Evolutionary conservation across 2,888 invertebrate species (phyloP).

Genomic region (Philereme vetulata): DNA sequence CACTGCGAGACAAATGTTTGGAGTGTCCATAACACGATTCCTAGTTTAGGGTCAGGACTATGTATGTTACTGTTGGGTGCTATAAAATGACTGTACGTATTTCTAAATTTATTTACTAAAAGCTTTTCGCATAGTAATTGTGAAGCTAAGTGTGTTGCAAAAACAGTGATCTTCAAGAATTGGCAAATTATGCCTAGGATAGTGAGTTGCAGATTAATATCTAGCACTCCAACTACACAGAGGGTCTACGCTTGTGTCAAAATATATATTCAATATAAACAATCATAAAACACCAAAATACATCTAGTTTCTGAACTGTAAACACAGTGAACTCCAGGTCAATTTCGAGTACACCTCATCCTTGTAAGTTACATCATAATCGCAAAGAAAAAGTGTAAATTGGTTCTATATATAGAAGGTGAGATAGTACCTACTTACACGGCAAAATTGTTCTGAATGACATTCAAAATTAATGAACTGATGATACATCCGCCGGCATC

Average conservation of each 20-base stretch:
- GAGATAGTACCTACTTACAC: background rate
- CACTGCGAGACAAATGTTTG: no score
- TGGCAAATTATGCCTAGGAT: constrained; percentile 4
- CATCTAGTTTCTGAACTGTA: background rate
- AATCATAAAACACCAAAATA: background rate
- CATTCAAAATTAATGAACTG: constrained; percentile 2
- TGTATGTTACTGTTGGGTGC: no score
- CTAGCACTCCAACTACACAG: background rate
- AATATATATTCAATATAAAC: background rate
- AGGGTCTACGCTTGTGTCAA: background rate
- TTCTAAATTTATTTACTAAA: constrained; percentile 9
- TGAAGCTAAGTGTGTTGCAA: constrained; percentile 16
- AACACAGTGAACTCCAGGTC: background rate
- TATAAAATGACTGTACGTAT: background rate
- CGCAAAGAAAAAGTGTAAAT: no score
- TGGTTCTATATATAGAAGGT: no score
- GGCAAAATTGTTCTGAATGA: background rate
- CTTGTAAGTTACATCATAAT: no score
- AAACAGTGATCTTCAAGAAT: background rate
- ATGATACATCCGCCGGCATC: constrained; percentile 3
- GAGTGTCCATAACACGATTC: no score
- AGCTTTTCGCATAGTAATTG: constrained; percentile 20
- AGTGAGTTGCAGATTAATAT: background rate
- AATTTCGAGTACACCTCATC: background rate
- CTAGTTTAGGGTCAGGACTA: no score